Evolutionary conservation across 2,797 vertebrate genomes (phyloP).

Genomic region (Sebastes dallii): DNA sequence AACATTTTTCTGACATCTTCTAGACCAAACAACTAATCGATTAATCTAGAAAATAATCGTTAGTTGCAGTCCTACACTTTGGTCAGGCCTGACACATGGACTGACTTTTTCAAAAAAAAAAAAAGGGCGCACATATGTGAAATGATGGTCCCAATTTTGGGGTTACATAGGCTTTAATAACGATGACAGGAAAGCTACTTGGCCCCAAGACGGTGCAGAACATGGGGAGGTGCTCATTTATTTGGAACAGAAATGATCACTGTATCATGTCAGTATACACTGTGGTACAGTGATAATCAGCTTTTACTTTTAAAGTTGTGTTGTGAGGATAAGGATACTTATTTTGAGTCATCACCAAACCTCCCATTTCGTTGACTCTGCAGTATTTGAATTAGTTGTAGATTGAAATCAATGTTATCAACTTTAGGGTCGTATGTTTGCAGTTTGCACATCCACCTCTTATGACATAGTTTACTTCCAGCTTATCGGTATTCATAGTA

Average conservation of each 20-base stretch:
- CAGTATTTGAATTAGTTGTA: neutral
- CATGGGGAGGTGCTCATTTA: no score
- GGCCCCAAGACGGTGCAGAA: no score
- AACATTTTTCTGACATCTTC: no score
- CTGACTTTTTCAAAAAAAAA: no score
- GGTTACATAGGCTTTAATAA: neutral
- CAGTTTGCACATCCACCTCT: neutral
- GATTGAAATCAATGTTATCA: neutral
- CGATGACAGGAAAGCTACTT: neutral
- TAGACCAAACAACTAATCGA: no score
- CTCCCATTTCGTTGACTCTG: neutral
- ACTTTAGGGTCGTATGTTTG: neutral
- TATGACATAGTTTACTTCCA: neutral
- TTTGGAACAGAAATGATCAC: neutral
- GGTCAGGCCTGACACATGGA: no score
- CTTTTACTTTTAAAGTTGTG: neutral
- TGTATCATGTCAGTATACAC: neutral
- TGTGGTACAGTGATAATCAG: neutral
- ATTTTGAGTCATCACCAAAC: neutral
- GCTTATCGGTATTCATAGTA: neutral
- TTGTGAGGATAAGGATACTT: neutral
- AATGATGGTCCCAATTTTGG: no score
- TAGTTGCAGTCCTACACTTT: no score
- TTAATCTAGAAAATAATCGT: no score
- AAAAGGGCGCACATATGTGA: no score